phyloP scores from a whole-genome alignment of 2,113 vertebrate genomes.

The Actinemys pallida region DNA sequence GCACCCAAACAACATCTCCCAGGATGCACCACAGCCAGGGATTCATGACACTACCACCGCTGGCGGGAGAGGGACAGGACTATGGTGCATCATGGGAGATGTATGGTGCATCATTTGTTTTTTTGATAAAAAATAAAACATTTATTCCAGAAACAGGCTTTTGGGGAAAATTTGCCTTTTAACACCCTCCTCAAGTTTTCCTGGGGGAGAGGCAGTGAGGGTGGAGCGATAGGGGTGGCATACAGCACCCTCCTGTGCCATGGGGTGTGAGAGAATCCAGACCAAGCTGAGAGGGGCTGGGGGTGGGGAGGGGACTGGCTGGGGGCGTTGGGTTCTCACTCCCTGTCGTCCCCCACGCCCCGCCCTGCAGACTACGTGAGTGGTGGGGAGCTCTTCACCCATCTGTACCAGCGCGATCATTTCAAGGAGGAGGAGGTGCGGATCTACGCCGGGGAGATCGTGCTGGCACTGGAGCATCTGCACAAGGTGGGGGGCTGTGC shows the following conservation, averaged over 20 bases:
- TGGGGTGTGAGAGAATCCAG: neutral
- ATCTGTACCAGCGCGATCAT: slow-evolving; percentile 92
- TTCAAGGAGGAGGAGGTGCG: slow-evolving; percentile 90
- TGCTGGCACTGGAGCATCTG: slow-evolving; percentile 90
- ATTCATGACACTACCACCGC: neutral
- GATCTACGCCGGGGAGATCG: slow-evolving; percentile 91
- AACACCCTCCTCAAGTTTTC: neutral
- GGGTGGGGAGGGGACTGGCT: no score
- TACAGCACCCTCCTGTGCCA: neutral
- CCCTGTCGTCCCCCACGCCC: neutral
- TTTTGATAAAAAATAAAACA: neutral
- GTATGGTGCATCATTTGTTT: neutral
- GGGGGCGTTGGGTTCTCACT: neutral
- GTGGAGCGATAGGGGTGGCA: neutral
- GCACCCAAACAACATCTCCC: neutral
- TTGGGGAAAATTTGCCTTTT: neutral
- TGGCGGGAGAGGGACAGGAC: neutral
- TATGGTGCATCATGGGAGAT: neutral
- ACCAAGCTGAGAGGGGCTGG: neutral
- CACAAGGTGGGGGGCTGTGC: slow-evolving; percentile 85
- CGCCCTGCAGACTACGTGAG: slow-evolving; percentile 89
- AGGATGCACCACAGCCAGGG: neutral
- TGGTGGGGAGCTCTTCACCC: slow-evolving; percentile 94
- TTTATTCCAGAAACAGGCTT: neutral
- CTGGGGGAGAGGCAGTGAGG: neutral